Conservation (phyloP, 2,888 invertebrate species). For the Drosophila yooni region DNA sequence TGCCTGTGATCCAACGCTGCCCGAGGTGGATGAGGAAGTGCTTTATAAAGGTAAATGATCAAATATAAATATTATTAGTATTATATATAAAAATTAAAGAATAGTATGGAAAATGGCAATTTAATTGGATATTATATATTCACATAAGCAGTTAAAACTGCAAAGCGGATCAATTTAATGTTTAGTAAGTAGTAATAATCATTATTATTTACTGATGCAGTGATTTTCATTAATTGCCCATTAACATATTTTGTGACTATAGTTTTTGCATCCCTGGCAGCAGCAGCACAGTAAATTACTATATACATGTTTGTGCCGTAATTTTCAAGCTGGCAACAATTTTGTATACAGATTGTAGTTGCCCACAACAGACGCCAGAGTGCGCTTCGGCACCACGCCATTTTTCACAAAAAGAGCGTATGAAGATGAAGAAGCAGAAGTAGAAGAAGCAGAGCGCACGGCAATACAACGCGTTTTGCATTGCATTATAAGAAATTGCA, state of each 20-base stretch:
- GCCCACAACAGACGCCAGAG: slow-evolving; percentile 16
- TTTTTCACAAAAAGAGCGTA: slow-evolving; percentile 45
- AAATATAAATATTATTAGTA: background rate
- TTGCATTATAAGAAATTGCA: slow-evolving; percentile 19
- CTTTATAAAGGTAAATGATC: slow-evolving; percentile 79
- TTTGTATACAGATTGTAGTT: background rate
- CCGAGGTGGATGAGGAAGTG: slow-evolving; percentile 79
- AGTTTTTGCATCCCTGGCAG: slow-evolving; percentile 37
- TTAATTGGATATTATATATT: background rate
- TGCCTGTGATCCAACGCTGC: slow-evolving; percentile 81
- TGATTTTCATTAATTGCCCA: background rate
- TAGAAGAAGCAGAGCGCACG: slow-evolving; percentile 22
- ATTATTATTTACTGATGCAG: slow-evolving; percentile 3
- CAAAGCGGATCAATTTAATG: background rate
- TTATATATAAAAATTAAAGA: background rate
- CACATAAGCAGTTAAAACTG: background rate
- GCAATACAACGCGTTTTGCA: slow-evolving; percentile 28
- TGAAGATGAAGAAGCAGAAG: slow-evolving; percentile 41
- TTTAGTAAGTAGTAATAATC: background rate
- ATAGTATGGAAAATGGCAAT: background rate
- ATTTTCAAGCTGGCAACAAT: slow-evolving; percentile 59
- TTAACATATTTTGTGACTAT: background rate
- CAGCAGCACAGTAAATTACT: slow-evolving; percentile 12
- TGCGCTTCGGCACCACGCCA: slow-evolving; percentile 62
- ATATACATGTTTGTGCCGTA: slow-evolving; percentile 25